Evolutionary conservation across 2,113 vertebrate genomes (phyloP), one percentile per base, ranked within the genome.

Genomic region (Brachyhypopomus occidentalis): DNA sequence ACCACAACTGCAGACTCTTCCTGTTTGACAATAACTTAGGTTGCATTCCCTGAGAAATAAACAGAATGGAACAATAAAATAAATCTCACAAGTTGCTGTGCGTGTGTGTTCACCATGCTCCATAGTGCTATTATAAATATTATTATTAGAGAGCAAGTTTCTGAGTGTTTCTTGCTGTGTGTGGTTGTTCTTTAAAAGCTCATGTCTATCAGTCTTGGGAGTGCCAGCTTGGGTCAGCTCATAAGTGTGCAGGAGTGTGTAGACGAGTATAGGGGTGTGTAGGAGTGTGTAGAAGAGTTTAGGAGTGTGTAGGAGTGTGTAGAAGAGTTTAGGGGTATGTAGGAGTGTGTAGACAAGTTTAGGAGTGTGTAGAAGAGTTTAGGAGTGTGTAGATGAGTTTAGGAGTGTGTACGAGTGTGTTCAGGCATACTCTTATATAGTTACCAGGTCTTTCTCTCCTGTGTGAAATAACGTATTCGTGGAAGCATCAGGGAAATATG

Each of bases 21-120:
- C 60, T 66, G 58, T 55, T 11, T 63, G 79, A 70, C 79, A 76
- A 71, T 56, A 38, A 38, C 71, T 74, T 74, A 74, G 79, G 74
- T 66, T 56, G 60, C 62, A 66, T 59, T 80, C 45, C 71, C 59
- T 66, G 79, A 14, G 70, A 74, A 80, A 84, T 69, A 62, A 66
- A 56, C 22, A 78, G 36, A 70, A 52, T 22, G 34, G 22, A 22
- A 58, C 22, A 77, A 72, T 52, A 70, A 60, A 60, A 80, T 60
- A 64, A 41, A 73, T 70, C 66, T 60, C 30, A 72, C 22, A 38
- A 22, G 77, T 72, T n/a, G n/a, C n/a, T 14, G 25, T 58, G 77
- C 22, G 62, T 34, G 41, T 55, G 41, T 64, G 23, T 64, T 30
- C 11, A 59, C 30, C 23, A 27, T 2, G 19, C 30, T 4, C 2